Conservation (phyloP, 2,888 invertebrate genomes). For the Pelosia muscerda region DNA sequence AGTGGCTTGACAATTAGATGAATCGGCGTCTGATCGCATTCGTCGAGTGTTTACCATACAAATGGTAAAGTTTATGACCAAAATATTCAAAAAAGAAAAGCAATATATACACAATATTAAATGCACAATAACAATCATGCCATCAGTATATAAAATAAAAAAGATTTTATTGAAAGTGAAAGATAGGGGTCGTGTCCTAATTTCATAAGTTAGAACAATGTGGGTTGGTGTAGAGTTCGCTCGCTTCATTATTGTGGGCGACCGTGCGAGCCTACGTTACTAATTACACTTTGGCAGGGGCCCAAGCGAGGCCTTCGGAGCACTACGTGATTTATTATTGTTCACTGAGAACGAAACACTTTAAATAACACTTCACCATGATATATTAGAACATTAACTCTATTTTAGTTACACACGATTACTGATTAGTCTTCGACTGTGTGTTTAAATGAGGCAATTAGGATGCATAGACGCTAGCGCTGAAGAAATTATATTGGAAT, state of each 20-base stretch:
- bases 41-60: background rate
- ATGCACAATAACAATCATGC: background rate
- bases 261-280: slow-evolving; percentile 70
- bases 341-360: slow-evolving; percentile 75
- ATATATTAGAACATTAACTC: slow-evolving; percentile 67
- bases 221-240: slow-evolving; percentile 62
- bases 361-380: slow-evolving; percentile 71
- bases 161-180: slow-evolving; percentile 38
- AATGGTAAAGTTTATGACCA: background rate
- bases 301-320: slow-evolving; percentile 72
- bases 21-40: background rate
- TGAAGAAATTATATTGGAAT: background rate
- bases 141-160: slow-evolving; percentile 22
- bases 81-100: background rate
- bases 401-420: slow-evolving; percentile 42
- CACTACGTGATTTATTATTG: slow-evolving; percentile 79
- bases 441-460: background rate
- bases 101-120: too few species aligned
- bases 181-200: slow-evolving; percentile 60
- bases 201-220: slow-evolving; percentile 75
- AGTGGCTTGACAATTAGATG: too few species aligned
- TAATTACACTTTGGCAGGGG: slow-evolving; percentile 82
- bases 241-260: slow-evolving; percentile 73
- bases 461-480: too few species aligned
- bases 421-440: slow-evolving; percentile 29